phyloP scores from a whole-genome alignment of 2,888 invertebrate species.

The Ennomos erosarius region DNA sequence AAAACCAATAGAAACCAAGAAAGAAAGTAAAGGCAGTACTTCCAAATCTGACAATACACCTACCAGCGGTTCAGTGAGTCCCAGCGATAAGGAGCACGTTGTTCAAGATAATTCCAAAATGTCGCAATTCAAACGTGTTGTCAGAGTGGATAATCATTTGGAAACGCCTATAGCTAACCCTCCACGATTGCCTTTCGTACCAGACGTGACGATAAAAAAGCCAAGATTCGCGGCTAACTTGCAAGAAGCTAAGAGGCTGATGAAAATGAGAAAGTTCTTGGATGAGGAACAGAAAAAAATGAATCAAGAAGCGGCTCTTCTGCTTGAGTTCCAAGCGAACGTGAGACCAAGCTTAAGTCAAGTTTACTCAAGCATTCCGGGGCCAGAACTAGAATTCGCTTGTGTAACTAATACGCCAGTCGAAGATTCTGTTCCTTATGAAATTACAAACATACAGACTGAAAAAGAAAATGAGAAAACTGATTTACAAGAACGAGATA shows the following conservation, averaged over 20 bases:
- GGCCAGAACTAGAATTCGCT: conserved; percentile 80
- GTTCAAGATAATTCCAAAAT: conserved; percentile 49
- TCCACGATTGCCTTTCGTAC: conserved; percentile 71
- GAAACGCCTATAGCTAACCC: conserved; percentile 68
- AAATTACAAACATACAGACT: conserved; percentile 29
- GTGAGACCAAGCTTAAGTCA: conserved; percentile 78
- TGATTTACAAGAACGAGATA: conserved; percentile 1
- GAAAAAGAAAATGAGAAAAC: conserved; percentile 5
- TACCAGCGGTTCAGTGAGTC: conserved; percentile 77
- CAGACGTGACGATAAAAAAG: conserved; percentile 85
- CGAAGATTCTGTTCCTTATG: conserved; percentile 18
- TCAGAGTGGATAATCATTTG: conserved; percentile 72
- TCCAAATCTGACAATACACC: conserved; percentile 78
- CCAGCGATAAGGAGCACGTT: conserved; percentile 77
- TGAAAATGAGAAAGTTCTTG: conserved; percentile 88
- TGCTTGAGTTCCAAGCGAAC: conserved; percentile 80
- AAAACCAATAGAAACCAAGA: conserved; percentile 69
- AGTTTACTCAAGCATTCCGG: conserved; percentile 78
- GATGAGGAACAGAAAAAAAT: conserved; percentile 86
- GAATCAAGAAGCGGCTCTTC: conserved; percentile 79
- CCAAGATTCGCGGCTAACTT: conserved; percentile 89
- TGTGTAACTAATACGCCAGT: conserved; percentile 58
- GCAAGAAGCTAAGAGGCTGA: conserved; percentile 87
- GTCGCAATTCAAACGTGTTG: conserved; percentile 60
- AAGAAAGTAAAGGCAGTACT: conserved; percentile 70